Percentiles rank a stretch among this genome's conserved stretches.
Evolutionary conservation across 2,888 invertebrate species (phyloP).

Genomic region (Minunthozetes semirufus): DNA sequence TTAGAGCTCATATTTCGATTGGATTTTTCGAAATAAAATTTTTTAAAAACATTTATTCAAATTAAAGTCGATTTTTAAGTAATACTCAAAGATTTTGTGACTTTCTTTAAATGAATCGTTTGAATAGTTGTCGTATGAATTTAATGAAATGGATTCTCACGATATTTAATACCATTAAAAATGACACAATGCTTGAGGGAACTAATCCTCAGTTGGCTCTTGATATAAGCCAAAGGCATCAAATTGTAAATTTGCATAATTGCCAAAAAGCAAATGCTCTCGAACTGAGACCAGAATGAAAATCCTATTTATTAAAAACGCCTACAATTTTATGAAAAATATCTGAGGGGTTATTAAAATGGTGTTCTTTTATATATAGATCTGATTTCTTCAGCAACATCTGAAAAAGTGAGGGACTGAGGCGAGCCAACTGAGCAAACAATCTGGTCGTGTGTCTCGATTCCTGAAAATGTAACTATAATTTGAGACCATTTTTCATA

Average conservation of each 20-base stretch:
- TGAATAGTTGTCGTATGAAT: not conserved
- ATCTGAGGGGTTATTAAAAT: too few species aligned
- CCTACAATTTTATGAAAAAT: conserved; percentile 2
- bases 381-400: not conserved
- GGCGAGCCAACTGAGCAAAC: not conserved
- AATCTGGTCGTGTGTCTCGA: conserved; percentile 22
- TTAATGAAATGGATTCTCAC: not conserved
- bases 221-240: not conserved
- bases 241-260: conserved; percentile 7
- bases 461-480: conserved; percentile 27
- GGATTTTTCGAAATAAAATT: not conserved
- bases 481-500: conserved; percentile 38
- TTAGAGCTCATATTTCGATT: not conserved
- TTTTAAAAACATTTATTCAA: too few species aligned
- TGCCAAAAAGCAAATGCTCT: not conserved
- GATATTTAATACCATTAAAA: conserved; percentile 15
- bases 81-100: too few species aligned
- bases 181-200: conserved; percentile 17
- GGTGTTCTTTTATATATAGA: conserved; percentile 6
- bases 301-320: not conserved
- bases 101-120: not conserved
- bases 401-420: not conserved
- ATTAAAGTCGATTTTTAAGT: too few species aligned
- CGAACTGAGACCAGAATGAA: not conserved
- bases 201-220: not conserved